Evolutionary conservation across 2,888 invertebrate genomes (phyloP).

Genomic region (Papilio protenor): DNA sequence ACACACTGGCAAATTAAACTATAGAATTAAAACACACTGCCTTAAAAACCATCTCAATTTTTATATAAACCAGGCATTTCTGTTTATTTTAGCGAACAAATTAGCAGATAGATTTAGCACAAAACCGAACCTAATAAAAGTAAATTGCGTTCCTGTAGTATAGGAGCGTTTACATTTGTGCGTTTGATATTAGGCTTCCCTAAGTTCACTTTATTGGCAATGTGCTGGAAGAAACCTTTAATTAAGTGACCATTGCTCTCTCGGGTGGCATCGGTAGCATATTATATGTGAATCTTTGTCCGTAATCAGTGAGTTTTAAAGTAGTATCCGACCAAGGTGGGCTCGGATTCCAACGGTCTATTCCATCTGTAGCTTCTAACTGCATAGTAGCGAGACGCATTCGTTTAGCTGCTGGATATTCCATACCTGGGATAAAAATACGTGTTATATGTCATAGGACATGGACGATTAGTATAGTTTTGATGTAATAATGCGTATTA

Average conservation of each 20-base stretch:
- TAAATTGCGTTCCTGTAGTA: background rate
- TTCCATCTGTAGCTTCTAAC: constrained; percentile 86
- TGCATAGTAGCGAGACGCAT: constrained; percentile 67
- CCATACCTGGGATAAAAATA: constrained; percentile 60
- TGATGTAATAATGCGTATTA: background rate
- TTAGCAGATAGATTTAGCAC: background rate
- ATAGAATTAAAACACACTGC: background rate
- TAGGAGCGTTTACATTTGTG: too few species aligned
- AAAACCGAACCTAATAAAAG: too few species aligned
- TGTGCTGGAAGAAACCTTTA: background rate
- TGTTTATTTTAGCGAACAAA: background rate
- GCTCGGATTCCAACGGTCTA: constrained; percentile 94
- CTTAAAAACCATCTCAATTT: background rate
- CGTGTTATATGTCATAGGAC: background rate
- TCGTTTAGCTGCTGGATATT: constrained; percentile 73
- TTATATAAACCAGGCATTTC: background rate
- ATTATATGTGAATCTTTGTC: constrained; percentile 91
- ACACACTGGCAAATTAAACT: background rate
- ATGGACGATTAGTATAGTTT: background rate
- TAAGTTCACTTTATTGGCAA: background rate
- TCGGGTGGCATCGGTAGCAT: constrained; percentile 88
- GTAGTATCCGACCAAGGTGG: constrained; percentile 94
- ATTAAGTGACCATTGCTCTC: constrained; percentile 83
- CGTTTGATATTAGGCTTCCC: background rate
- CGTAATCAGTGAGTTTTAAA: constrained; percentile 91